These are phyloP conservation scores for Apis cerana DNA, from an alignment of 1,140 invertebrate genomes.

Conservation along the genomic window DNA sequence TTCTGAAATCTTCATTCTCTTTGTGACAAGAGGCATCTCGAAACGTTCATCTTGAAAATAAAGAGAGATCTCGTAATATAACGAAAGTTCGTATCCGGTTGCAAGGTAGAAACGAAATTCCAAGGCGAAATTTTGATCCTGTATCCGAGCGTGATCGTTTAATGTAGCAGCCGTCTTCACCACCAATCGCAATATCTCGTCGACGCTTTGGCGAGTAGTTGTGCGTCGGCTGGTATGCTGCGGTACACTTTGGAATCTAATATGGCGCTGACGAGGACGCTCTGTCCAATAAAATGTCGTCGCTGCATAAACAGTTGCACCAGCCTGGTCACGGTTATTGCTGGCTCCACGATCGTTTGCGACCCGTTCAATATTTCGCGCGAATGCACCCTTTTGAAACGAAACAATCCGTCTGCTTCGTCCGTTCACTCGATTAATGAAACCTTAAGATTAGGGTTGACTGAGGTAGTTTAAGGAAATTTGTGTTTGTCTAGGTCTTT, in stretches of 20 bases:
- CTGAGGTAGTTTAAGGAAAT: neutral
- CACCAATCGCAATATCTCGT: slow-evolving; percentile 65
- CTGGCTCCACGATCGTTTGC: slow-evolving; percentile 30
- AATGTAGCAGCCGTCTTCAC: slow-evolving; percentile 45
- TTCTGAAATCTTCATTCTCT: too few species aligned
- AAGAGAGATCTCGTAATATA: neutral
- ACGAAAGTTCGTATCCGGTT: neutral
- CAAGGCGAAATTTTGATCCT: slow-evolving; percentile 32
- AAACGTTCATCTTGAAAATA: neutral
- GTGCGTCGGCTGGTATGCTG: slow-evolving; percentile 53
- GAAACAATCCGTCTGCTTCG: neutral
- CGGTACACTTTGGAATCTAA: slow-evolving; percentile 69
- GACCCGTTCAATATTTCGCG: neutral
- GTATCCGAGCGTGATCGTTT: slow-evolving; percentile 30
- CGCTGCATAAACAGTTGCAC: slow-evolving; percentile 58
- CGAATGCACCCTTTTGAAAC: neutral
- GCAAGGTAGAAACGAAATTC: slow-evolving; percentile 18
- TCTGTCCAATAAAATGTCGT: slow-evolving; percentile 69
- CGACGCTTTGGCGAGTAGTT: slow-evolving; percentile 53
- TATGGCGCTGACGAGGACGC: slow-evolving; percentile 65
- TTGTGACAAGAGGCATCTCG: too few species aligned
- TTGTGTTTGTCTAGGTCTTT: too few species aligned
- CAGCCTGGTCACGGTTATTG: slow-evolving; percentile 46
- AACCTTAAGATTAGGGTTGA: neutral
- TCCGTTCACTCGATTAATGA: neutral